Evolutionary conservation across 2,113 vertebrate genomes (phyloP).

Genomic region (Atractosteus spatula): DNA sequence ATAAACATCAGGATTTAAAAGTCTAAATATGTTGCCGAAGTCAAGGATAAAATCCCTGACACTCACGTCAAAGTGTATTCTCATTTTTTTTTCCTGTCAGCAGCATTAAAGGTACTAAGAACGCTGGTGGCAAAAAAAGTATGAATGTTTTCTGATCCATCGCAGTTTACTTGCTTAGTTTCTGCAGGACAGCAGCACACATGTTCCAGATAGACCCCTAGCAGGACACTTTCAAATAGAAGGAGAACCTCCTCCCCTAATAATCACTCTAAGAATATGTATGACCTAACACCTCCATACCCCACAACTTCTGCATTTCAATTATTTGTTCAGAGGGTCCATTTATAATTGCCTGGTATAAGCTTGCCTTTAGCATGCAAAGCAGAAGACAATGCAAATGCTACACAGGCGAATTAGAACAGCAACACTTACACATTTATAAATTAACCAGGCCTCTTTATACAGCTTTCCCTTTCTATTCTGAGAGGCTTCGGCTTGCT

Average conservation of each 20-base stretch:
- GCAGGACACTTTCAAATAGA: neutral
- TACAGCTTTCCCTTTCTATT: conserved; percentile 73
- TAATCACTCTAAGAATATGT: conserved; percentile 57
- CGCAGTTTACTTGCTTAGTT: conserved; percentile 42
- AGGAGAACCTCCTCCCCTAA: conserved; percentile 45
- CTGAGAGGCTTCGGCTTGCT: conserved; percentile 72
- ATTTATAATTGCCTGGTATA: conserved; percentile 75
- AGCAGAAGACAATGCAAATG: conserved; percentile 77
- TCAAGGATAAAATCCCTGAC: too few relatives aligned
- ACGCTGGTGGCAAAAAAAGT: too few relatives aligned
- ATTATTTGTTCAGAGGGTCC: conserved; percentile 87
- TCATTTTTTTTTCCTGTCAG: too few relatives aligned
- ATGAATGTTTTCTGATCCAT: too few relatives aligned
- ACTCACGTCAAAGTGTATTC: too few relatives aligned
- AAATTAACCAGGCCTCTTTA: conserved; percentile 74
- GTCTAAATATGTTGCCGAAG: too few relatives aligned
- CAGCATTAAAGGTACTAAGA: too few relatives aligned
- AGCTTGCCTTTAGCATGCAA: conserved; percentile 89
- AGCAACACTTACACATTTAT: conserved; percentile 64
- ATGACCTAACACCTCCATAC: conserved; percentile 71
- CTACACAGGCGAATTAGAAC: conserved; percentile 60
- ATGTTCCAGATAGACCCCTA: conserved; percentile 43
- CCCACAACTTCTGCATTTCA: conserved; percentile 79
- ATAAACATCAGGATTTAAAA: too few relatives aligned
- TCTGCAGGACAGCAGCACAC: conserved; percentile 41